phyloP scores from a whole-genome alignment of 2,888 invertebrate genomes.

The Yponomeuta evonymella region DNA sequence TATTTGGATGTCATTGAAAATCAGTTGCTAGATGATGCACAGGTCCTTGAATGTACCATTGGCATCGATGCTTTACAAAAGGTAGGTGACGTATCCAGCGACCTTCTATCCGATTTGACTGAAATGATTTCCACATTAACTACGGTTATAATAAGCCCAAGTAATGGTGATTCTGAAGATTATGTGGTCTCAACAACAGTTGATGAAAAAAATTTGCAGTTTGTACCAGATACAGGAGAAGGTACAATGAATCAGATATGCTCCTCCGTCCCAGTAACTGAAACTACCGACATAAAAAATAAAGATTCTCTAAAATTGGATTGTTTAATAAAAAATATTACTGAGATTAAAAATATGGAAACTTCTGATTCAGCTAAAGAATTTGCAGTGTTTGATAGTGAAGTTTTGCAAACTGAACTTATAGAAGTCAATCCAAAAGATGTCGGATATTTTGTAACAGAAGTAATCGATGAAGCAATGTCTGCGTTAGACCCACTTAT shows the following conservation, averaged over 20 bases:
- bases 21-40: background rate
- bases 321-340: too few relatives aligned
- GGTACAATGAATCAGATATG: too few relatives aligned
- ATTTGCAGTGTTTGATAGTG: too few relatives aligned
- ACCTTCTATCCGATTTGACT: slow-evolving; percentile 10
- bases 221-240: too few relatives aligned
- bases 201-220: too few relatives aligned
- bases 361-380: too few relatives aligned
- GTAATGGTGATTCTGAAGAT: background rate
- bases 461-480: background rate
- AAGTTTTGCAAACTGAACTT: background rate
- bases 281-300: too few relatives aligned
- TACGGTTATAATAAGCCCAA: background rate
- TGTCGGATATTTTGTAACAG: background rate
- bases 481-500: background rate
- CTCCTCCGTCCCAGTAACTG: too few relatives aligned
- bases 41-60: background rate
- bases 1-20: background rate
- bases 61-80: slow-evolving; percentile 4
- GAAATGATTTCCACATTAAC: background rate
- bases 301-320: too few relatives aligned
- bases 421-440: background rate
- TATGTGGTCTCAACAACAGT: background rate
- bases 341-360: too few relatives aligned
- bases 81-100: background rate